phyloP scores from a whole-genome alignment of 1,140 invertebrate species.

The Thaumatotibia leucotreta region DNA sequence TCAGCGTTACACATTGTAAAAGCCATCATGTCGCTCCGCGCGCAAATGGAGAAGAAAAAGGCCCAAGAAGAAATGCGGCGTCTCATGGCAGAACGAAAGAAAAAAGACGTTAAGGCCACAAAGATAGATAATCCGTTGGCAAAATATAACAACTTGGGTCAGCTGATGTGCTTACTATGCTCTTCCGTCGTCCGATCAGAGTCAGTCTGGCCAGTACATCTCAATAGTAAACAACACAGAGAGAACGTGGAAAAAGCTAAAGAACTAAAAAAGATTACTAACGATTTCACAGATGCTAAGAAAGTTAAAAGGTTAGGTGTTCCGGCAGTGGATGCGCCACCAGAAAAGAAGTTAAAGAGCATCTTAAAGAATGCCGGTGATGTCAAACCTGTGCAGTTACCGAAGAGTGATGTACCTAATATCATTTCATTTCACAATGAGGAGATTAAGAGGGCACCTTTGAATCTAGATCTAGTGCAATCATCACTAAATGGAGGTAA shows the following conservation, averaged over 20 bases:
- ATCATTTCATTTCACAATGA: slow-evolving; percentile 52
- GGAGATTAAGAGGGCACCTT: slow-evolving; percentile 50
- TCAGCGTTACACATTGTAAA: not conserved
- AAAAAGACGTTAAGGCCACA: slow-evolving; percentile 75
- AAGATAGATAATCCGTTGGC: slow-evolving; percentile 87
- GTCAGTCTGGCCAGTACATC: slow-evolving; percentile 88
- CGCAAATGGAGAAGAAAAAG: slow-evolving; percentile 77
- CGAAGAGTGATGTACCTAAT: slow-evolving; percentile 46
- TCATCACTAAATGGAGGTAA: slow-evolving; percentile 23
- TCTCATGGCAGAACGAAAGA: slow-evolving; percentile 82
- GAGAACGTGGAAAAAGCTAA: slow-evolving; percentile 84
- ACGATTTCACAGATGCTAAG: slow-evolving; percentile 69
- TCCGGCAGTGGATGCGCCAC: slow-evolving; percentile 35
- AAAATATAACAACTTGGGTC: slow-evolving; percentile 85
- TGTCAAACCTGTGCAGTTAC: slow-evolving; percentile 23
- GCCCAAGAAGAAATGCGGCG: slow-evolving; percentile 81
- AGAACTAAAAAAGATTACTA: slow-evolving; percentile 77
- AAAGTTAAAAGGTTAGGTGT: slow-evolving; percentile 45
- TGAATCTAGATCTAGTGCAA: slow-evolving; percentile 19
- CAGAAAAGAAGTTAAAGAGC: slow-evolving; percentile 81
- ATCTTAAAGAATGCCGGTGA: slow-evolving; percentile 78
- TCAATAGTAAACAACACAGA: slow-evolving; percentile 89
- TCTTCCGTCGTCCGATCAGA: slow-evolving; percentile 85
- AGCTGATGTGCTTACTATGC: slow-evolving; percentile 89
- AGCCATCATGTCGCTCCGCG: slow-evolving; percentile 43